phyloP scores from a whole-genome alignment of 2,113 vertebrate species.

The Cochlearius cochlearius region DNA sequence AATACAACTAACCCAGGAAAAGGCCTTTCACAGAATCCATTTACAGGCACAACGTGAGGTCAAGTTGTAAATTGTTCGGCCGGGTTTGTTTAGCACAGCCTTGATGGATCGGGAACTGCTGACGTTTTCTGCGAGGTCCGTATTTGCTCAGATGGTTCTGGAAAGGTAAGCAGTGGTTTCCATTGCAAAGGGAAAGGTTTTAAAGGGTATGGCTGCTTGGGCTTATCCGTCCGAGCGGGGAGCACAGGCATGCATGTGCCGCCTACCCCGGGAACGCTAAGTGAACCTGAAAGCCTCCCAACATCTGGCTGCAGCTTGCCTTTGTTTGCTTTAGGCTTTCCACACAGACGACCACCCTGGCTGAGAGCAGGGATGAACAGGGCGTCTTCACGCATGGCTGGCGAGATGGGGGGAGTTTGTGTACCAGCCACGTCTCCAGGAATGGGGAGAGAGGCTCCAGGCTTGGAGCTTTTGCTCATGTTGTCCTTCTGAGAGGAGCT shows the following conservation, averaged over 20 bases:
- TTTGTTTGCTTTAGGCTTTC: slow-evolving; percentile 76
- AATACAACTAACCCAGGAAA: not conserved
- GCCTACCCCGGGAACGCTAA: slow-evolving; percentile 50
- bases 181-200: not conserved
- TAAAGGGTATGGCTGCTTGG: not conserved
- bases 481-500: not conserved
- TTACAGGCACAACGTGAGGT: not conserved
- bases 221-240: not conserved
- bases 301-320: slow-evolving; percentile 76
- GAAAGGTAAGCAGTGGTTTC: not conserved
- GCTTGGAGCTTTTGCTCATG: not conserved
- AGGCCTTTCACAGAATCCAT: not conserved
- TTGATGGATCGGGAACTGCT: not conserved
- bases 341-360: slow-evolving; percentile 75
- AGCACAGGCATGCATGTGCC: not conserved
- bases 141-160: not conserved
- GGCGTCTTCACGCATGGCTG: not conserved
- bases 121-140: not conserved
- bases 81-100: not conserved
- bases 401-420: not conserved
- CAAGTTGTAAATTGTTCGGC: not conserved
- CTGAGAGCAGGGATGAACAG: slow-evolving; percentile 46
- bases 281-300: slow-evolving; percentile 74
- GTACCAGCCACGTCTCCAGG: not conserved
- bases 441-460: not conserved